Evolutionary conservation across 2,797 vertebrate genomes (phyloP).

Genomic region (Sciaenops ocellatus): DNA sequence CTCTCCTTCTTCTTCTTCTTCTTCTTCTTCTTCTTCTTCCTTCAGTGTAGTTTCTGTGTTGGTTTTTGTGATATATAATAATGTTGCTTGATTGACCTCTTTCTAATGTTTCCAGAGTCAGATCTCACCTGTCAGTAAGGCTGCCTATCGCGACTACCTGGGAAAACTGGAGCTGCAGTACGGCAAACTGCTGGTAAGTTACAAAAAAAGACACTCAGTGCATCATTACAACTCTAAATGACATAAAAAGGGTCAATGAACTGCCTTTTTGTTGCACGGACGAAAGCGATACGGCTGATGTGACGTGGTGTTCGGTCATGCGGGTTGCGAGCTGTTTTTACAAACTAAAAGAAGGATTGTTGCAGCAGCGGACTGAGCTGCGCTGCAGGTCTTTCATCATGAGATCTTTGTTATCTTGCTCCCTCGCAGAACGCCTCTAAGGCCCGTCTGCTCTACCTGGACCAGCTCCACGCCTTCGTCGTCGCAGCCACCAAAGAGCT

Average conservation of each 20-base stretch:
- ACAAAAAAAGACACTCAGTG: not conserved
- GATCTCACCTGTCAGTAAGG: conserved; percentile 86
- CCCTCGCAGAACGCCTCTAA: conserved; percentile 88
- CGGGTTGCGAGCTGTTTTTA: too few species aligned
- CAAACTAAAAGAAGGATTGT: too few species aligned
- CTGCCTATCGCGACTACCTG: conserved; percentile 91
- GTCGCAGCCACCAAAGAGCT: conserved; percentile 92
- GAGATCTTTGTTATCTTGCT: not conserved
- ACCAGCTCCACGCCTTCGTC: conserved; percentile 91
- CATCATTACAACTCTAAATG: too few species aligned
- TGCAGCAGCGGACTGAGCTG: too few species aligned
- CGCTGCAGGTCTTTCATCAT: too few species aligned
- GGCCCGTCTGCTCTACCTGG: conserved; percentile 87
- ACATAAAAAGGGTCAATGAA: not conserved
- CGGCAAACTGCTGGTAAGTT: conserved; percentile 89
- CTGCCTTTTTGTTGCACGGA: not conserved
- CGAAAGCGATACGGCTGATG: not conserved
- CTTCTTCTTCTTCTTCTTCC: not conserved
- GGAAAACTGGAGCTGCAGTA: conserved; percentile 92
- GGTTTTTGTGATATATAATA: not conserved
- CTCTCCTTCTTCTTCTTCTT: not conserved
- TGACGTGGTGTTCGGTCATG: too few species aligned
- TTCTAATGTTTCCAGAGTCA: conserved; percentile 84
- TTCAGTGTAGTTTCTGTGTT: too few species aligned
- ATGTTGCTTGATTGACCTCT: not conserved